Evolutionary conservation across 1,140 invertebrate species (phyloP), one percentile per base, ranked within the genome.

Genomic region (Tribolium castaneum): DNA sequence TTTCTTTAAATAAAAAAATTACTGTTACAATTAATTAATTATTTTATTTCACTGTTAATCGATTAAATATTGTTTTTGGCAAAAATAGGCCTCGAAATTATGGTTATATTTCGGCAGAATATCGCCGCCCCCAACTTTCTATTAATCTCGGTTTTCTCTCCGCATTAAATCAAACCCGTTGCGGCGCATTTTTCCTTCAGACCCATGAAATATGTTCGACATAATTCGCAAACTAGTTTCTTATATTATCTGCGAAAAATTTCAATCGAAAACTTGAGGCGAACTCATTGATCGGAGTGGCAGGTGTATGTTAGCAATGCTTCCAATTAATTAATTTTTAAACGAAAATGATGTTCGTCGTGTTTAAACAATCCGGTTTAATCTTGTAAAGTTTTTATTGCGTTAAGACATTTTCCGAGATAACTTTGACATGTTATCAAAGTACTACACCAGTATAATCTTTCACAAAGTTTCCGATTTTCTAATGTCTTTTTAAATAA

Each of bases 401-500:
- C 34, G 12, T 66, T 22, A 66, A 66, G 45, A 14, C 13, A 14
- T 39, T 35, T 34, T 66, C 14, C 2, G 14, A 66, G 10, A 35
- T 14, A 35, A 66, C 59, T 66, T 66, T 12, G 30, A 34, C 30
- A 13, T 35, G 59, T 66, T 66, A 35, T 66, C 19, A 66, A 66
- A 66, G 59, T 35, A 66, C 30, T 35, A 30, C 25, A 66, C 30
- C 30, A 66, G 34, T n/a, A 66, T 66, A 66, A 66, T 66, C 59
- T 30, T 30, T 34, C 12, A 66, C 25, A 66, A 66, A 66, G 30
- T 35, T 66, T 66, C 12, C 10, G 22, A 34, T 35, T 66, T 66
- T 13, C 59, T 66, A 66, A 66, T 66, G 59, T 30, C 59, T 66
- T 66, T 66, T 66, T 66, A 66, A 66, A 66, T 66, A 66, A 66